Percentiles rank a stretch among this genome's conserved stretches.
Evolutionary conservation across 2,888 invertebrate genomes (phyloP).

Genomic region (Lissocephala sabroskyi): DNA sequence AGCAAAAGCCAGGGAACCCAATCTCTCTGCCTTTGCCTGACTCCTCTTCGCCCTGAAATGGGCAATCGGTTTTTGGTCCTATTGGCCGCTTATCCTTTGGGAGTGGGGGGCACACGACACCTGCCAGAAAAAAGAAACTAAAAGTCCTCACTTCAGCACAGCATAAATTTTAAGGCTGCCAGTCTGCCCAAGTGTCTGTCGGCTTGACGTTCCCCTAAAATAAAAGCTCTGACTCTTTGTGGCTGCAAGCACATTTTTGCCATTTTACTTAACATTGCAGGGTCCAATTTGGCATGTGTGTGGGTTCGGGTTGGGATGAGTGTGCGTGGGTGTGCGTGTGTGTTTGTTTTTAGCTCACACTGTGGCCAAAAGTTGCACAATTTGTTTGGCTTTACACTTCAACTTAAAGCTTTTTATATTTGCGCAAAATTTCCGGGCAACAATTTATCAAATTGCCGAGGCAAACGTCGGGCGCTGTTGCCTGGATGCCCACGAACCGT

Average conservation of each 20-base stretch:
- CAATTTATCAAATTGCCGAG: constrained; percentile 49
- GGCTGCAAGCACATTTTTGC: constrained; percentile 15
- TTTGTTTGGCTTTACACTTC: constrained; percentile 20
- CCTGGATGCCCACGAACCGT: background rate
- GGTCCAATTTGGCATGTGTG: constrained; percentile 27
- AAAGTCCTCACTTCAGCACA: constrained; percentile 50
- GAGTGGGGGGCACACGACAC: constrained; percentile 29
- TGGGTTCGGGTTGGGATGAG: constrained; percentile 16
- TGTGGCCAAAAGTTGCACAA: constrained; percentile 2
- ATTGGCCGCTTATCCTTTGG: too few relatives aligned
- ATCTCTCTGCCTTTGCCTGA: background rate
- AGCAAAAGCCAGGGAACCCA: too few relatives aligned
- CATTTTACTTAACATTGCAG: constrained; percentile 2
- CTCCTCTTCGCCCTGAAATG: background rate
- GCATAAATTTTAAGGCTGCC: constrained; percentile 47
- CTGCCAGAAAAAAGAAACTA: constrained; percentile 33
- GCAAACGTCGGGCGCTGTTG: too few relatives aligned
- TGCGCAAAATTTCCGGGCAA: constrained; percentile 26
- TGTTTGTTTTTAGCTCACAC: background rate
- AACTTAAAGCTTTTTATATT: constrained; percentile 32
- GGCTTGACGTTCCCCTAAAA: too few relatives aligned
- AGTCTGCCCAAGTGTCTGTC: too few relatives aligned
- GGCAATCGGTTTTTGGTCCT: too few relatives aligned
- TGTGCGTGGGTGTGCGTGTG: too few relatives aligned
- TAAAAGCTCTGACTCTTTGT: too few relatives aligned